phyloP scores from a whole-genome alignment of 2,888 invertebrate genomes.

The Aelia acuminata region DNA sequence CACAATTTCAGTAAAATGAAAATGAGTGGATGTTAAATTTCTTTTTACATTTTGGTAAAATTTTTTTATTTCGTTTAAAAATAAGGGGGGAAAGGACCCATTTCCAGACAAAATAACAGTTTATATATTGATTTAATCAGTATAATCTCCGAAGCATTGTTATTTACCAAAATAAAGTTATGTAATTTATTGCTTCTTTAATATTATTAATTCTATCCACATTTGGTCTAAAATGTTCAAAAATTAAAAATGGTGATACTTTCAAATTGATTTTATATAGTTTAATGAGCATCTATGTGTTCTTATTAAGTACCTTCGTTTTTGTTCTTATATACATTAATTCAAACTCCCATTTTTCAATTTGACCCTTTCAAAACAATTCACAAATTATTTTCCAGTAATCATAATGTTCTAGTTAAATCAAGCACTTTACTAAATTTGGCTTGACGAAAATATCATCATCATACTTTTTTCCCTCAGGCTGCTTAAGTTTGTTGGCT shows the following conservation, averaged over 20 bases:
- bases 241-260: background rate
- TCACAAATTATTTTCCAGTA: background rate
- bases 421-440: background rate
- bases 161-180: background rate
- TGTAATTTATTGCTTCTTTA: background rate
- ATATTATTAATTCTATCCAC: background rate
- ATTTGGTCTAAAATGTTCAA: background rate
- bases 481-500: background rate
- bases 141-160: background rate
- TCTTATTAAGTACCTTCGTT: background rate
- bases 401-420: background rate
- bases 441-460: background rate
- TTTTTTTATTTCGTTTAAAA: background rate
- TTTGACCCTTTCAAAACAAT: background rate
- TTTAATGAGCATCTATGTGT: background rate
- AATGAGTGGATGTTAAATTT: background rate
- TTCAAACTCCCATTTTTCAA: background rate
- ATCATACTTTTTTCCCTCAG: background rate
- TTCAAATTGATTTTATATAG: background rate
- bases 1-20: background rate
- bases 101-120: background rate
- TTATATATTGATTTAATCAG: background rate
- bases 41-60: background rate
- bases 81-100: background rate
- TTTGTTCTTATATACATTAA: background rate